Evolutionary conservation across 1,140 invertebrate genomes (phyloP).

Genomic region (Phocides pigmalion): DNA sequence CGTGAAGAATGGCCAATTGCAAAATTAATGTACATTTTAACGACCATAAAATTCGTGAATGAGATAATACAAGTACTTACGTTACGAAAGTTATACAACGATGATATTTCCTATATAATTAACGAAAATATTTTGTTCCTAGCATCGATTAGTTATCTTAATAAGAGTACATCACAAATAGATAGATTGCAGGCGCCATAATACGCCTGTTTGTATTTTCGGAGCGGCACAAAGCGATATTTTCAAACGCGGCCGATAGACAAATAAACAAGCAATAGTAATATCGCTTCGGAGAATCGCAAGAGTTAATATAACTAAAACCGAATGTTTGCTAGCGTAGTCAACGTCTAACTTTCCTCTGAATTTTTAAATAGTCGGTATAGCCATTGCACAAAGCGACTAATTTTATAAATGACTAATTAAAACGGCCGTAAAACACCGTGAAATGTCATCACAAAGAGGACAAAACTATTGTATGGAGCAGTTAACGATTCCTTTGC

Average conservation of each 20-base stretch:
- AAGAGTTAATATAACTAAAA: constrained; percentile 37
- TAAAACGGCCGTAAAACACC: constrained; percentile 6
- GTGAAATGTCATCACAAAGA: background rate
- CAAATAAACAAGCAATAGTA: constrained; percentile 39
- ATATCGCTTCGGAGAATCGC: constrained; percentile 36
- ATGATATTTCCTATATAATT: background rate
- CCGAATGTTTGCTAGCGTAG: constrained; percentile 23
- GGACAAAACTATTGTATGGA: background rate
- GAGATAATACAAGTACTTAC: background rate
- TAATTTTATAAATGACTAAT: constrained; percentile 32
- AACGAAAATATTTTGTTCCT: background rate
- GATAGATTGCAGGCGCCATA: background rate
- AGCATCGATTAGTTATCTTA: constrained; percentile 18
- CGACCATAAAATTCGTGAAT: constrained; percentile 5
- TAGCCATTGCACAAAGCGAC: constrained; percentile 39
- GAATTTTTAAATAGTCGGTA: constrained; percentile 40
- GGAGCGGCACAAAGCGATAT: constrained; percentile 16
- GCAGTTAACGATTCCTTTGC: background rate
- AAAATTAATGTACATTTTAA: constrained; percentile 18
- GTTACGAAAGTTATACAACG: constrained; percentile 6
- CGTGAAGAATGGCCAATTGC: constrained; percentile 9
- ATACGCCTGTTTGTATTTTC: constrained; percentile 22
- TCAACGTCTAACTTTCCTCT: constrained; percentile 37
- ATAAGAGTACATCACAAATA: constrained; percentile 13
- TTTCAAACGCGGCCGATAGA: constrained; percentile 20